Evolutionary conservation across 2,888 invertebrate species (phyloP), one percentile per base, ranked within the genome.

Genomic region (Leucophora obtusa): DNA sequence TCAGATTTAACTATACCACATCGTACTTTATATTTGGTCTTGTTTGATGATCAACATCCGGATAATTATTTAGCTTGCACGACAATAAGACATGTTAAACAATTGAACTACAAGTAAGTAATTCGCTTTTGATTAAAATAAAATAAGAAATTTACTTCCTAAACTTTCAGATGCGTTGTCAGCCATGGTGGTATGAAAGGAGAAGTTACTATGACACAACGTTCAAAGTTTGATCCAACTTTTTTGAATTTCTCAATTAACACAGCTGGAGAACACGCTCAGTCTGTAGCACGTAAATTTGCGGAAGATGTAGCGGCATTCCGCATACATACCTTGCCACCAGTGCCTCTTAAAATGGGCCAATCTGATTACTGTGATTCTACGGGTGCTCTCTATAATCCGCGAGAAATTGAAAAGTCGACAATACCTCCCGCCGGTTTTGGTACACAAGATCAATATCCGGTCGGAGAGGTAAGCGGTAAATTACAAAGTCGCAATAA

Each of bases 381-480:
- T 0, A 94, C 95, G 0, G 96, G 95, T 9, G 92, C 91, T 1
- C 91, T 96, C 51, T 97, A 93, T 87, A 96, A 98, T 91, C 98
- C 98, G 0, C 92, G 91, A 9, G 91, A 91, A 6, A 83, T 93
- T 15, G 92, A 93, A 82, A 83, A 92, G n/a, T 91, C 91, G 10
- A 88, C 87, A 5, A 86, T 92, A 47, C 95, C 95, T 9, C 95
- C 95, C 0, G 91, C 94, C 82, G 95, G 95, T 91, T 92, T 93
- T 84, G 96, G 89, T 10, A 89, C 89, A 0, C 96, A 96, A 88
- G 97, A 98, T 89, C 95, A 96, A 89, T 98, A 97, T 86, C 94
- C 96, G 1, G 91, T 97, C 3, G 98, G 98, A 0, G 97, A 98
- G 87, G 90, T 98, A 11, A 94, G 96, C 69, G 97, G 97, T 18